phyloP scores from a whole-genome alignment of 1,140 invertebrate genomes.

The Caerostris darwini region DNA sequence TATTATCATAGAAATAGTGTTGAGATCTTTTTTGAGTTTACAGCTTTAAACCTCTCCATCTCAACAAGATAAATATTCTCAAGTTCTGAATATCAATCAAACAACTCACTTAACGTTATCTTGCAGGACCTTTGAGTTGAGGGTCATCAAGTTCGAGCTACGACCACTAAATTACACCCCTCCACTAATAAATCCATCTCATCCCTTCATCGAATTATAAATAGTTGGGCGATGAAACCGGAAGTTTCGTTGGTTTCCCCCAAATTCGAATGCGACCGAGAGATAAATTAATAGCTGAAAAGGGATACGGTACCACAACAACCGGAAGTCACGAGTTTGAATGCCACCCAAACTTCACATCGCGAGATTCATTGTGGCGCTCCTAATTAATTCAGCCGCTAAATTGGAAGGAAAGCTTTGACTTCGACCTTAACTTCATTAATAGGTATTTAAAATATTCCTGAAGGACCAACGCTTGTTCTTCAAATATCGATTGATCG shows the following conservation, averaged over 20 bases:
- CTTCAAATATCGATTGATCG: neutral
- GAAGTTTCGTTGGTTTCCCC: neutral
- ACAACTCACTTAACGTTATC: no score
- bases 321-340: neutral
- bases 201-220: neutral
- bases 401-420: neutral
- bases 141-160: no score
- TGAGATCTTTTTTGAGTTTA: no score
- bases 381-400: neutral
- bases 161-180: no score
- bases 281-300: neutral
- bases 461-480: neutral
- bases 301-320: neutral
- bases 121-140: no score
- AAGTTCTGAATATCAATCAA: no score
- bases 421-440: neutral
- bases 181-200: neutral
- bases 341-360: neutral
- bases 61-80: no score
- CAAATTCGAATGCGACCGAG: neutral
- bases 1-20: no score
- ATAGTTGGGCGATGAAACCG: neutral
- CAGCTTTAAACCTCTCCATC: no score
- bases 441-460: neutral
- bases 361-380: neutral